Evolutionary conservation across 2,797 vertebrate genomes (phyloP).

Genomic region (Peromyscus aztecus): DNA sequence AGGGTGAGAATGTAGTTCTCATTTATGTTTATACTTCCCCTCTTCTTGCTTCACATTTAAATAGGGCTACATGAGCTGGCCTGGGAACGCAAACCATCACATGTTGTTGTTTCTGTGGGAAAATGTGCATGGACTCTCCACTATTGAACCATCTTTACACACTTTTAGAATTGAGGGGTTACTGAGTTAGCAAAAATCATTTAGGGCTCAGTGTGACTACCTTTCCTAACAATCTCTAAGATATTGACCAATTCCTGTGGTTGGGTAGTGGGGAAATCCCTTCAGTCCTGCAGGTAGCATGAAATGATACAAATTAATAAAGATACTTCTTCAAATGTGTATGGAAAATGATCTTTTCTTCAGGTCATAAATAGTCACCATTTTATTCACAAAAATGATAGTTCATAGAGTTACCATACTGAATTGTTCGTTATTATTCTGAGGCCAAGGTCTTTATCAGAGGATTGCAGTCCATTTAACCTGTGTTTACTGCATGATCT

Average conservation of each 20-base stretch:
- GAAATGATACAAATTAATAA: conserved; percentile 15
- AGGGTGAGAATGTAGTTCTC: not conserved
- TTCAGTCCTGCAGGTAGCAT: not conserved
- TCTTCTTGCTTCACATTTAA: conserved; percentile 2
- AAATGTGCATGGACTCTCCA: conserved; percentile 30
- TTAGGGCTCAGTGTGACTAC: not conserved
- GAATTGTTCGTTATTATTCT: not conserved
- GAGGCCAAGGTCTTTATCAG: not conserved
- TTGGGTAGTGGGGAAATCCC: not conserved
- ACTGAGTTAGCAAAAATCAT: not conserved
- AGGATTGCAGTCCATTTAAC: not conserved
- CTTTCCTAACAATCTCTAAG: not conserved
- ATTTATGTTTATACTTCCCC: not conserved
- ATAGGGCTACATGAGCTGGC: conserved; percentile 3
- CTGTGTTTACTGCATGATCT: not conserved
- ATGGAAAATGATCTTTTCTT: not conserved
- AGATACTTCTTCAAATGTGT: conserved; percentile 16
- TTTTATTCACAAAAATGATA: conserved; percentile 28
- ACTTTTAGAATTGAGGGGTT: conserved; percentile 33
- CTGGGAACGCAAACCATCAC: not conserved
- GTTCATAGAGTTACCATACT: not conserved
- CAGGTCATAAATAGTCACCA: not conserved
- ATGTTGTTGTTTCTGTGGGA: conserved; percentile 40
- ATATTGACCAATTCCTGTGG: not conserved
- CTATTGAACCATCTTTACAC: not conserved